Conservation (phyloP, 2,113 vertebrate species). For the Hepsetus odoe region DNA sequence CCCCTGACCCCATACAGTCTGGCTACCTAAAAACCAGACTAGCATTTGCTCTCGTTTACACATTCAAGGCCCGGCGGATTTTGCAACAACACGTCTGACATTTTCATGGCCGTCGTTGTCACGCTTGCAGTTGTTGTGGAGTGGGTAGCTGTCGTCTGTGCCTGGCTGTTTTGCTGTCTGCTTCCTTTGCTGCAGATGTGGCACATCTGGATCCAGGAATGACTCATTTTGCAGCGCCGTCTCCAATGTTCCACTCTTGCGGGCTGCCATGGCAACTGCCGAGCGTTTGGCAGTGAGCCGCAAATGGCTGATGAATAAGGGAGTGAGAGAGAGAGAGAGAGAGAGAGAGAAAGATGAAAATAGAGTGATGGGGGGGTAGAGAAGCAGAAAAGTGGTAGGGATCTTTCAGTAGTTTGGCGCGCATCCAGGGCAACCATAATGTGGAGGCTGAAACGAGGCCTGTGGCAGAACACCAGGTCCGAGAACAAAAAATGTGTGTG, state of each 20-base stretch:
- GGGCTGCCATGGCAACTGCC: constrained; percentile 87
- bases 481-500: constrained; percentile 92
- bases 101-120: neutral
- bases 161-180: constrained; percentile 18
- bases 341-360: constrained; percentile 25
- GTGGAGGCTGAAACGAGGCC: constrained; percentile 84
- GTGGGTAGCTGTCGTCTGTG: constrained; percentile 25
- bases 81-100: neutral
- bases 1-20: neutral
- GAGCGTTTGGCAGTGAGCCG: constrained; percentile 87
- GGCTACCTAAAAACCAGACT: constrained; percentile 22
- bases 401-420: constrained; percentile 76
- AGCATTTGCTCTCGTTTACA: constrained; percentile 18
- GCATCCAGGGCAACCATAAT: constrained; percentile 85
- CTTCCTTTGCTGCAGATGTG: constrained; percentile 67
- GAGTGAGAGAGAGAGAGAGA: constrained; percentile 27
- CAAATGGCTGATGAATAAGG: constrained; percentile 62
- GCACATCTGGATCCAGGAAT: constrained; percentile 82
- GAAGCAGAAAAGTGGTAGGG: constrained; percentile 33
- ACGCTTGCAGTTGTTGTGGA: neutral
- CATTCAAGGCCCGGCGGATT: neutral
- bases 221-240: constrained; percentile 68
- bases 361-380: neutral
- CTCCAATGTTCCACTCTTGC: constrained; percentile 63
- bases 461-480: constrained; percentile 84